phyloP scores from a whole-genome alignment of 2,113 vertebrate species.

The Pao palembangensis region DNA sequence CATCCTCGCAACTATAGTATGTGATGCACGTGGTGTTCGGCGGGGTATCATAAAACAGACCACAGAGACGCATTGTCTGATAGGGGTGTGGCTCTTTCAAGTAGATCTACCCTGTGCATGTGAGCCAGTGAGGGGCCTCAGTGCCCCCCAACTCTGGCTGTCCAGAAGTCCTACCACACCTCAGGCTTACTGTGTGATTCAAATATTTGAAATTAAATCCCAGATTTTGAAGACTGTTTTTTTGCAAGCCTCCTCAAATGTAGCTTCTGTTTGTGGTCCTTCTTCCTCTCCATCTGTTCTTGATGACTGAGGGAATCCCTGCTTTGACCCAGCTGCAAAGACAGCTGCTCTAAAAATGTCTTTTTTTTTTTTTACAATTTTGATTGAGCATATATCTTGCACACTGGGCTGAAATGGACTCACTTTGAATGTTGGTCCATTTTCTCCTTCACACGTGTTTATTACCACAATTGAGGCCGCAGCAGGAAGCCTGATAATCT shows the following conservation, averaged over 20 bases:
- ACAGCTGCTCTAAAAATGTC: conserved; percentile 6
- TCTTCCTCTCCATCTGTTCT: conserved; percentile 47
- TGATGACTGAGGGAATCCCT: conserved; percentile 35
- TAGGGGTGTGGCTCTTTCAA: conserved; percentile 14
- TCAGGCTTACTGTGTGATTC: conserved; percentile 17
- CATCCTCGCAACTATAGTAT: conserved; percentile 31
- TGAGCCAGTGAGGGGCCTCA: conserved; percentile 8
- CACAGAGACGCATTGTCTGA: conserved; percentile 40
- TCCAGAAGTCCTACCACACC: conserved; percentile 19
- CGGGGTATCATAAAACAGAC: conserved; percentile 42
- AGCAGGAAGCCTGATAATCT: conserved; percentile 53
- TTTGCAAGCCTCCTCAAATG: conserved; percentile 13
- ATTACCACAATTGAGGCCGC: conserved; percentile 42
- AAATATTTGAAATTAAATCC: conserved; percentile 4
- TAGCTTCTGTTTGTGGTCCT: conserved; percentile 25
- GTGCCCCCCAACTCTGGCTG: conserved; percentile 20
- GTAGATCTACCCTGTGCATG: conserved; percentile 13
- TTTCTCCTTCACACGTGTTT: conserved; percentile 39
- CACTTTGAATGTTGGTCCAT: conserved; percentile 5
- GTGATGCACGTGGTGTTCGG: conserved; percentile 50
- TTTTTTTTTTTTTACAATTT: not conserved
- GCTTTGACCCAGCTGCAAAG: conserved; percentile 27
- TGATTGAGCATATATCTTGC: not conserved
- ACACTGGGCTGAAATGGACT: not conserved
- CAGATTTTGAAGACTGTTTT: conserved; percentile 26